phyloP scores from a whole-genome alignment of 2,113 vertebrate genomes.

The Serilophus lunatus region DNA sequence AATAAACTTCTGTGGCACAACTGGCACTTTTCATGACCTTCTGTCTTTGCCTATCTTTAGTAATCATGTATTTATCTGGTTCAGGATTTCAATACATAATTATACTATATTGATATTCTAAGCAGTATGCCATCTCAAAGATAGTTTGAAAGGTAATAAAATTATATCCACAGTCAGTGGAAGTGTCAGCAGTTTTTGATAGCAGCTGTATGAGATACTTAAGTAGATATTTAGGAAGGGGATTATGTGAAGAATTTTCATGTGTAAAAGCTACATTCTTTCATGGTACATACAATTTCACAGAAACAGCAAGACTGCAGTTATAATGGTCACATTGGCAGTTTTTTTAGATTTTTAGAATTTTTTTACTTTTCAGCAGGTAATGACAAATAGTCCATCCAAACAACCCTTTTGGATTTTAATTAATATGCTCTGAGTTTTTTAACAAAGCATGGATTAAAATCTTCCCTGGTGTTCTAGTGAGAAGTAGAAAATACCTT shows the following conservation, averaged over 20 bases:
- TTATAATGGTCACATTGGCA: background rate
- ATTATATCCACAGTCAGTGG: background rate
- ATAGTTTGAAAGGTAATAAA: background rate
- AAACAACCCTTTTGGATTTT: background rate
- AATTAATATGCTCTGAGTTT: background rate
- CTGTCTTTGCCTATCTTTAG: background rate
- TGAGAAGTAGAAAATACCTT: background rate
- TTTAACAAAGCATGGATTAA: background rate
- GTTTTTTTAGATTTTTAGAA: background rate
- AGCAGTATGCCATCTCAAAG: background rate
- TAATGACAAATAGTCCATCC: background rate
- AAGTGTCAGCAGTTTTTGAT: background rate
- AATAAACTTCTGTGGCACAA: background rate
- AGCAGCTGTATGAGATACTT: background rate
- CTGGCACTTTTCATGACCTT: background rate
- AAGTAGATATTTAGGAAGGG: background rate
- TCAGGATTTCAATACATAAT: background rate
- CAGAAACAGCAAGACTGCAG: background rate
- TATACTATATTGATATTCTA: background rate
- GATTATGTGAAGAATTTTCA: background rate
- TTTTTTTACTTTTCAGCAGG: background rate
- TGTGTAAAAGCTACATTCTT: background rate
- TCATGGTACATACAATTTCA: rapidly evolving
- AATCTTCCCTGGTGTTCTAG: background rate
- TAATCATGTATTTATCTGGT: background rate